A percentile compares a stretch with the other conserved stretches of the same genome.
Conservation (phyloP, 2,888 invertebrate genomes). For the Dasypogon diadema region DNA sequence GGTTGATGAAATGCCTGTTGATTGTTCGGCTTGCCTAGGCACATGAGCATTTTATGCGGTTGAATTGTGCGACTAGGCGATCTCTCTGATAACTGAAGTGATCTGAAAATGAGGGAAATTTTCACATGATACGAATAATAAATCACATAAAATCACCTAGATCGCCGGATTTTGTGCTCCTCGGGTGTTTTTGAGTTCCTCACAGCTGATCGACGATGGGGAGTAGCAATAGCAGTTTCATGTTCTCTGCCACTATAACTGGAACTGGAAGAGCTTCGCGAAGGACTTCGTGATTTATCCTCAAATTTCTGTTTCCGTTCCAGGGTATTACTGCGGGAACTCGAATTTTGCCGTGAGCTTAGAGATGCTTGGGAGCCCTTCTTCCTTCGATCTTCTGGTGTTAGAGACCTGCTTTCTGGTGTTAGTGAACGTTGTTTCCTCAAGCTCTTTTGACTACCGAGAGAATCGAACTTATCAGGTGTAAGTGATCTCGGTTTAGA, state of each 20-base stretch:
- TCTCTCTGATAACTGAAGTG: conserved; percentile 75
- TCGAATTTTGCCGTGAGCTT: conserved; percentile 65
- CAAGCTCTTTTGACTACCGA: conserved; percentile 65
- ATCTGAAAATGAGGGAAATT: conserved; percentile 65
- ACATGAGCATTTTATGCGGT: conserved; percentile 65
- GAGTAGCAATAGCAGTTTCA: conserved; percentile 49
- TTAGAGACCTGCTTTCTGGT: conserved; percentile 67
- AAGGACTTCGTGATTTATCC: conserved; percentile 65
- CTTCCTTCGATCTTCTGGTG: conserved; percentile 67
- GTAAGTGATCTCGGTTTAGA: conserved; percentile 67
- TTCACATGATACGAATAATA: too few species aligned
- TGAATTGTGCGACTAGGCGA: conserved; percentile 68
- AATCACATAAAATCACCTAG: conserved; percentile 65
- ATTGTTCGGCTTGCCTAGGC: conserved; percentile 59
- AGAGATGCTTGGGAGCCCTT: conserved; percentile 63
- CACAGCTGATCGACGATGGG: conserved; percentile 62
- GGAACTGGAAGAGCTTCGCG: conserved; percentile 68
- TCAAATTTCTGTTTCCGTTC: conserved; percentile 65
- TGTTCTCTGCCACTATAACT: conserved; percentile 67
- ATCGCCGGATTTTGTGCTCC: conserved; percentile 67
- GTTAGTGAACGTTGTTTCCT: conserved; percentile 67
- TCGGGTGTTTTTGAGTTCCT: conserved; percentile 64
- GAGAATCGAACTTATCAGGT: conserved; percentile 67
- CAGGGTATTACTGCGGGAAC: conserved; percentile 66
- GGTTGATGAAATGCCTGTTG: conserved; percentile 47